Conservation (phyloP, 2,113 vertebrate species). For the Lanius collurio region DNA sequence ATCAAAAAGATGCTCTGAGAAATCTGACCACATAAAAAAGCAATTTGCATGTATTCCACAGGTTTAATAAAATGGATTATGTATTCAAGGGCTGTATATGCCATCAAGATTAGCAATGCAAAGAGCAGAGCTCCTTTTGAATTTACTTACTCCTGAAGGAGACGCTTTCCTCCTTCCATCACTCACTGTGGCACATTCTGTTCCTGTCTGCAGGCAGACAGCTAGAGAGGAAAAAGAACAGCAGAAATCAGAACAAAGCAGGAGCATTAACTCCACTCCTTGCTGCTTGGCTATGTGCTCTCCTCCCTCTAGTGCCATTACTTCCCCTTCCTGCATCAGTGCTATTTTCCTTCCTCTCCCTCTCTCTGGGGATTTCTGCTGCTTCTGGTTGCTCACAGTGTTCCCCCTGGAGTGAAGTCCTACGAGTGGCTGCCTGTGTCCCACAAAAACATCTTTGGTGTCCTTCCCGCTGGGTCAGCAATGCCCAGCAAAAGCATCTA, state of each 20-base stretch:
- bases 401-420: not conserved
- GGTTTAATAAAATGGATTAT: not conserved
- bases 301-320: not conserved
- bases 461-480: not conserved
- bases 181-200: not conserved
- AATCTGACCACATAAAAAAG: not conserved
- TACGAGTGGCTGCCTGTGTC: rapidly evolving
- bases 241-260: not conserved
- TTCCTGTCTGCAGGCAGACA: not conserved
- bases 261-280: not conserved
- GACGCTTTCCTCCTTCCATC: not conserved
- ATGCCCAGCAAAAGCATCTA: not conserved
- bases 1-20: not conserved
- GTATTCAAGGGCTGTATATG: not conserved
- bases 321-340: rapidly evolving
- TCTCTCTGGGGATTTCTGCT: not conserved
- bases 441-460: not conserved
- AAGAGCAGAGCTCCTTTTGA: not conserved
- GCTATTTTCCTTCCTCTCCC: not conserved
- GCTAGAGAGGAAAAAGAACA: not conserved
- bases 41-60: not conserved
- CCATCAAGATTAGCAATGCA: not conserved
- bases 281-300: not conserved
- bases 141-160: not conserved
- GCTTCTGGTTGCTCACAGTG: not conserved